Evolutionary conservation across 2,797 vertebrate species (phyloP).

Genomic region (Ambastaia sidthimunki): DNA sequence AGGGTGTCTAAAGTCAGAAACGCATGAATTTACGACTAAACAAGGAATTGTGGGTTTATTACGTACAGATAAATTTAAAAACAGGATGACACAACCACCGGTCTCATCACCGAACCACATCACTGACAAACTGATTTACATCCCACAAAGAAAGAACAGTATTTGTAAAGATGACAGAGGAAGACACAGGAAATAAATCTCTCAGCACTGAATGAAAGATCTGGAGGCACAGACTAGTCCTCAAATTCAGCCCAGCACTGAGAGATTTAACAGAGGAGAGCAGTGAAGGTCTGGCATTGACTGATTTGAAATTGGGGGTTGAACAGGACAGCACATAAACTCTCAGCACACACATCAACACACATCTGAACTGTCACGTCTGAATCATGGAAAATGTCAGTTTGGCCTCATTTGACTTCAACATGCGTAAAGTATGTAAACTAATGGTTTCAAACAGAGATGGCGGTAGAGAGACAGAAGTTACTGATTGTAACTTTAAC

Average conservation of each 20-base stretch:
- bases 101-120: constrained; percentile 60
- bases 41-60: constrained; percentile 57
- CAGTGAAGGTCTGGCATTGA: constrained; percentile 52
- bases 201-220: constrained; percentile 55
- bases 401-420: no score
- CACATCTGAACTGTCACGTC: neutral
- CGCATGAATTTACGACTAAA: constrained; percentile 54
- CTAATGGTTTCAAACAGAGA: no score
- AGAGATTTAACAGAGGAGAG: constrained; percentile 55
- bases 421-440: neutral
- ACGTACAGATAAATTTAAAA: constrained; percentile 53
- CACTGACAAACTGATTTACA: neutral
- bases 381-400: neutral
- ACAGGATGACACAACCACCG: constrained; percentile 57
- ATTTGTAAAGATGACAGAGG: constrained; percentile 63
- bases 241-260: constrained; percentile 46
- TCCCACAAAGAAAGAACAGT: neutral
- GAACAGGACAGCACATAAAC: neutral
- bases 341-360: neutral
- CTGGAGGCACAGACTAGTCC: constrained; percentile 56
- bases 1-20: constrained; percentile 41
- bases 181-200: constrained; percentile 38
- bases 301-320: constrained; percentile 26
- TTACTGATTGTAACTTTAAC: no score
- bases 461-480: no score